Base-by-base conservation (phyloP, 2,113 vertebrate genomes). In the Xenopus borealis region DNA sequence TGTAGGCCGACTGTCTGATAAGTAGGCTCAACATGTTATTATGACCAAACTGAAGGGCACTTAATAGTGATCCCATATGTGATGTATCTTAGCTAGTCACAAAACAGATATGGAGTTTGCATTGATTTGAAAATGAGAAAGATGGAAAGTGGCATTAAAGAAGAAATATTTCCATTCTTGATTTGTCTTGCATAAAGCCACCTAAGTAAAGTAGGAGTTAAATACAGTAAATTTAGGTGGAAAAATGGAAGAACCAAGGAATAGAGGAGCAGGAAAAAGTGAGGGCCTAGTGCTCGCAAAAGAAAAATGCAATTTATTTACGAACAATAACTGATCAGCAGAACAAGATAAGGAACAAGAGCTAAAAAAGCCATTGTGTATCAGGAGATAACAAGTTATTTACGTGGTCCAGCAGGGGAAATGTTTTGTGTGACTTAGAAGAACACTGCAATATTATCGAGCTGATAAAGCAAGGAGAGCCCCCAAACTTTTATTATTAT, bases 261-360 rank as follows among this genome's bases (percentile, higher is more conserved):
- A 18, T 45, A 46, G 40, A 3, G 45, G 27, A 16, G 58, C 30
- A 47, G 18, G 57, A 46, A 18, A 65, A 45, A 68, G 23, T 69
- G 58, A 76, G 55, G 73, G 73, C 62, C 73, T 27, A 76, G 66
- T 53, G 66, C 45, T 69, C 73, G 69, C 73, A 76, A 76, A 76
- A 76, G 73, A 58, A 76, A 50, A 76, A 76, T 69, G 73, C 73
- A 76, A 76, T 76, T 76, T 76, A 76, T 76, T 76, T 76, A 76
- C 66, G 66, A 76, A 76, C 73, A 76, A 76, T 76, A 76, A 76
- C 66, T 69, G 73, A 69, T 58, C 62, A 69, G 68, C 73, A 53
- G 73, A 76, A 76, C 73, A 76, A 76, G 73, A 76, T 76, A 76
- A 76, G 71, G 73, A 63, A 66, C 65, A 45, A 50, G 47, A 76